Conservation (phyloP, 2,113 vertebrate genomes). For the Balaenoptera acutorostrata region DNA sequence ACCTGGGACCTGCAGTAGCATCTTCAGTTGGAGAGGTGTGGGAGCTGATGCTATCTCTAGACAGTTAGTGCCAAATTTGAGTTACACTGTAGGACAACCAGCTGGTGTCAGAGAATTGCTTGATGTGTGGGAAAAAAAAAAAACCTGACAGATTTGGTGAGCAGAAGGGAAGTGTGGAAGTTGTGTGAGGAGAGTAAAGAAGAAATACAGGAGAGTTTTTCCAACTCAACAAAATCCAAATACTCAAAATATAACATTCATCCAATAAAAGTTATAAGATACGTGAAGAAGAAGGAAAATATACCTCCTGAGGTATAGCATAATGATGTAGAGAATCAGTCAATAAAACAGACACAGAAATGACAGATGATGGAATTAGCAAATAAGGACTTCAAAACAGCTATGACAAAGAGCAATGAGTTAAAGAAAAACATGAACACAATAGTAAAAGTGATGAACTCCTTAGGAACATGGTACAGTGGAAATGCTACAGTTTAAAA, state of each 20-base stretch:
- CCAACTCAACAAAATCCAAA: not conserved
- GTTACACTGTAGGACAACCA: too few relatives aligned
- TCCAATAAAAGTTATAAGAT: not conserved
- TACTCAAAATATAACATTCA: not conserved
- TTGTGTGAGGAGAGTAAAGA: not conserved
- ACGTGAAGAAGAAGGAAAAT: not conserved
- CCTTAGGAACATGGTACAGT: not conserved
- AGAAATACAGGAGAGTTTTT: not conserved
- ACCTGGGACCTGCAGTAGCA: not conserved
- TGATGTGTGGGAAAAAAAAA: not conserved
- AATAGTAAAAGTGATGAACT: not conserved
- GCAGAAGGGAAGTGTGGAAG: not conserved
- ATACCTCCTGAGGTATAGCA: not conserved
- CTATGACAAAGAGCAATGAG: not conserved
- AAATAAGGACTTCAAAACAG: not conserved
- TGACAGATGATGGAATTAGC: not conserved
- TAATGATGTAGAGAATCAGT: not conserved
- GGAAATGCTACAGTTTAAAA: not conserved
- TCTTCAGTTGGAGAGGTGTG: accelerated
- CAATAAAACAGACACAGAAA: not conserved
- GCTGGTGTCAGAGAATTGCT: not conserved
- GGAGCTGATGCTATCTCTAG: too few relatives aligned
- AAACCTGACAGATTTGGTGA: not conserved
- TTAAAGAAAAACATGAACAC: not conserved
- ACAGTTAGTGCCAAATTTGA: too few relatives aligned